Conservation (phyloP, 2,888 invertebrate genomes). For the Meiosimyza platycephala region DNA sequence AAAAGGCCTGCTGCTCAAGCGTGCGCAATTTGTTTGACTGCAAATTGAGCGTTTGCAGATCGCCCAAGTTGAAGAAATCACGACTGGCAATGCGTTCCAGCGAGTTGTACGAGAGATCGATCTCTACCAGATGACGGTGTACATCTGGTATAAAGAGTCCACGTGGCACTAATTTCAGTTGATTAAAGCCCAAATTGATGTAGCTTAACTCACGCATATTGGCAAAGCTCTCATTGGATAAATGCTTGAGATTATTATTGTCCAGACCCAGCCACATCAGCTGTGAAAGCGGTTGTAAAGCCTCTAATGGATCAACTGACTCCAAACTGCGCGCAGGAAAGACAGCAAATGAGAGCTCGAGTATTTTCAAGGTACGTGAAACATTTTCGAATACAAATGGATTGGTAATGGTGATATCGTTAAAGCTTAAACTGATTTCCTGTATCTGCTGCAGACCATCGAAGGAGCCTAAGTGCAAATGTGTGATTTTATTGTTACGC, state of each 20-base stretch:
- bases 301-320: slow-evolving; percentile 77
- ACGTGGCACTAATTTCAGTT: slow-evolving; percentile 77
- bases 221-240: slow-evolving; percentile 78
- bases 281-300: slow-evolving; percentile 78
- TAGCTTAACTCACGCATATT: slow-evolving; percentile 79
- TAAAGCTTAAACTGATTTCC: slow-evolving; percentile 92
- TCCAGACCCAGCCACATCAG: slow-evolving; percentile 88
- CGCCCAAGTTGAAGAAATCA: slow-evolving; percentile 79
- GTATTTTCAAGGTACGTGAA: slow-evolving; percentile 79
- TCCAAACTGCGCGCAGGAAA: slow-evolving; percentile 70
- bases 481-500: slow-evolving; percentile 85
- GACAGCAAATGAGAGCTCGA: slow-evolving; percentile 88
- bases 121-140: slow-evolving; percentile 80
- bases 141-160: slow-evolving; percentile 77
- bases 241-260: slow-evolving; percentile 84
- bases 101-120: slow-evolving; percentile 86
- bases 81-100: slow-evolving; percentile 75
- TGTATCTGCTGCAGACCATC: slow-evolving; percentile 80
- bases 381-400: slow-evolving; percentile 83
- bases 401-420: slow-evolving; percentile 85
- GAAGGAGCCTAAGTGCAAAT: slow-evolving; percentile 78
- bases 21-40: slow-evolving; percentile 81
- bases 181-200: slow-evolving; percentile 88
- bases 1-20: slow-evolving; percentile 79
- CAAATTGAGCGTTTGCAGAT: slow-evolving; percentile 81